Percentiles rank a stretch among this genome's conserved stretches.
Conservation (phyloP, 2,888 invertebrate species). For the Pterostichus madidus region DNA sequence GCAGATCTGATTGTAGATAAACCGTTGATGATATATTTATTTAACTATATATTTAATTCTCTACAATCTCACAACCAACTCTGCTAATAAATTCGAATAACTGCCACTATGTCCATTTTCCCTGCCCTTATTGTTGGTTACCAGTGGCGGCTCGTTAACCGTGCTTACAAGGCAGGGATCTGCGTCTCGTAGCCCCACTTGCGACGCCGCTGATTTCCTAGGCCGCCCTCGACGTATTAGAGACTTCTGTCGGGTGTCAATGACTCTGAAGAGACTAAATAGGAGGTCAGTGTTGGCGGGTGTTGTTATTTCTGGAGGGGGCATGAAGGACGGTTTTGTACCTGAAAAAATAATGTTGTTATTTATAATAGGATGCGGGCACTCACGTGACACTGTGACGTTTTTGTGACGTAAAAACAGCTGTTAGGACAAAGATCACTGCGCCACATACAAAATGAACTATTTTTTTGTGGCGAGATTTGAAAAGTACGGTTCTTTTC, state of each 20-base stretch:
- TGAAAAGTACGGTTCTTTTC: too few species aligned
- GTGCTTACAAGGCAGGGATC: conserved; percentile 77
- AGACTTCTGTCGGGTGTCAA: conserved; percentile 68
- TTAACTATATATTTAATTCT: not conserved
- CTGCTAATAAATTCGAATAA: conserved; percentile 78
- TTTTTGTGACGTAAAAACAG: too few species aligned
- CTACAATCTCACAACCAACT: conserved; percentile 77
- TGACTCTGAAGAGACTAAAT: conserved; percentile 77
- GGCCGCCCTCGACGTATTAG: conserved; percentile 72
- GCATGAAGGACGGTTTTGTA: not conserved
- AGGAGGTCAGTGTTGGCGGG: conserved; percentile 77
- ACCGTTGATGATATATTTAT: too few species aligned
- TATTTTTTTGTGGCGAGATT: too few species aligned
- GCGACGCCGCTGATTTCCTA: conserved; percentile 43
- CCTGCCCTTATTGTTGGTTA: conserved; percentile 68
- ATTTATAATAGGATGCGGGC: too few species aligned
- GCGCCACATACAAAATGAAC: too few species aligned
- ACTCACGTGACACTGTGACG: too few species aligned
- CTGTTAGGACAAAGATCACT: too few species aligned
- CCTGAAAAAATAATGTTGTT: not conserved
- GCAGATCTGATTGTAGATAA: too few species aligned
- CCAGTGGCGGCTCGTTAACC: conserved; percentile 75
- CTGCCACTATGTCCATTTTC: conserved; percentile 75
- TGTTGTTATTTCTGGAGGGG: conserved; percentile 68
- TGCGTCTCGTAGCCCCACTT: conserved; percentile 73